Evolutionary conservation across 2,888 invertebrate species (phyloP), one percentile per base, ranked within the genome.

Genomic region (Brachyptera risi): DNA sequence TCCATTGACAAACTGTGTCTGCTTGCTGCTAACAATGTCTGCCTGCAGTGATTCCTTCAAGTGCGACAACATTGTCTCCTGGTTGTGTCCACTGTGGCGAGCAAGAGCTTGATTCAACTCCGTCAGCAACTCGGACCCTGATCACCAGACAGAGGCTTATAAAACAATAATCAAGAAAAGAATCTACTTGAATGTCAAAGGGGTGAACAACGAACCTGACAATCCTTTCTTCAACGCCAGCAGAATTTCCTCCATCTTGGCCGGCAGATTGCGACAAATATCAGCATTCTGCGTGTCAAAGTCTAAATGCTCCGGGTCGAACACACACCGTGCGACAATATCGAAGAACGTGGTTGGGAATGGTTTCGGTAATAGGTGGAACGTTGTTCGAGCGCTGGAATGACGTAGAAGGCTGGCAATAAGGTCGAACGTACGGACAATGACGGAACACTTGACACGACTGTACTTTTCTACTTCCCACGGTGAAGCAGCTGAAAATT

Each of bases 241-340:
- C 17, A 57, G 23, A 23, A 17, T 57, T 40, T 57, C 42, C 24
- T 24, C 57, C 57, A 57, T 40, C 19, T 24, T 21, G 4, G 11
- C 19, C 15, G 58, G 49, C 13, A 58, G 38, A 13, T 11, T 35
- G 23, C n/a, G 24, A 17, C 2, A 24, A 19, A 49, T 35, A 24
- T 60, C 60, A 9, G 21, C 17, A n/a, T 26, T 49, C 11, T 42
- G 31, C 11, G 42, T 40, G 23, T 64, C 64, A 58, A 64, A 64
- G 13, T 62, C 62, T 19, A 62, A 17, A 13, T n/a, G 15, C 7
- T 47, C 17, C 1, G 62, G 62, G 13, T 56, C 19, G 17, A 64
- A 47, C 2, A 60, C n/a, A 23, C 58, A 56, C 5, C 15, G 31
- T n/a, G 54, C 11, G 19, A 64, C n/a, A 17, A 60, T 23, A 3